Evolutionary conservation across 1,140 invertebrate genomes (phyloP).

Genomic region (Chelonus insularis): DNA sequence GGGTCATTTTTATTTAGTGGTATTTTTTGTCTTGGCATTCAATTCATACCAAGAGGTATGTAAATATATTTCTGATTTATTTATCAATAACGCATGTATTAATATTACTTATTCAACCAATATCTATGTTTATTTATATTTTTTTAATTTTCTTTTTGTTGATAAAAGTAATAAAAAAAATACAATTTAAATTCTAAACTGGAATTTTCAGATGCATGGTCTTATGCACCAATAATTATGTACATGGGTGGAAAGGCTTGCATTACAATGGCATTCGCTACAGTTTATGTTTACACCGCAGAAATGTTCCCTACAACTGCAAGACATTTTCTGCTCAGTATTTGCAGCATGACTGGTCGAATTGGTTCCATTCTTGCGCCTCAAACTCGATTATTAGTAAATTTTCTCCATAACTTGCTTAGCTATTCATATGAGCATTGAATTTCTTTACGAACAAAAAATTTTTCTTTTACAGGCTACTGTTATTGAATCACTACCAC

Average conservation of each 20-base stretch:
- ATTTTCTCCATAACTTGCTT: conserved; percentile 31
- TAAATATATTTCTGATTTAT: no score
- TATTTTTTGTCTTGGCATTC: conserved; percentile 50
- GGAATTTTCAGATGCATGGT: conserved; percentile 35
- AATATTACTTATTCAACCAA: not conserved
- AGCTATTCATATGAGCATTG: not conserved
- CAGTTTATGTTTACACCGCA: conserved; percentile 71
- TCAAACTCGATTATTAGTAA: conserved; percentile 69
- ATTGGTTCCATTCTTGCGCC: conserved; percentile 70
- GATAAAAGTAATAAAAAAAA: not conserved
- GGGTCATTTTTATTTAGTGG: conserved; percentile 67
- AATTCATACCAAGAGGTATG: conserved; percentile 43
- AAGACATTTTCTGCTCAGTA: conserved; percentile 67
- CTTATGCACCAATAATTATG: conserved; percentile 56
- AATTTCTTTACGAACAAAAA: conserved; percentile 7
- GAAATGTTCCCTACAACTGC: conserved; percentile 75
- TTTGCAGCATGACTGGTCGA: conserved; percentile 73
- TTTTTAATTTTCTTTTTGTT: conserved; percentile 3
- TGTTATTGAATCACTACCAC: conserved; percentile 63
- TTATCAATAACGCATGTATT: not conserved
- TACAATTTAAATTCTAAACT: not conserved
- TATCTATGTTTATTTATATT: not conserved
- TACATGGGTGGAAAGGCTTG: conserved; percentile 77
- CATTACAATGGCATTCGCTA: conserved; percentile 71
- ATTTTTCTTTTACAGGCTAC: conserved; percentile 51